Evolutionary conservation across 2,888 invertebrate species (phyloP).

Genomic region (Lithophane socia): DNA sequence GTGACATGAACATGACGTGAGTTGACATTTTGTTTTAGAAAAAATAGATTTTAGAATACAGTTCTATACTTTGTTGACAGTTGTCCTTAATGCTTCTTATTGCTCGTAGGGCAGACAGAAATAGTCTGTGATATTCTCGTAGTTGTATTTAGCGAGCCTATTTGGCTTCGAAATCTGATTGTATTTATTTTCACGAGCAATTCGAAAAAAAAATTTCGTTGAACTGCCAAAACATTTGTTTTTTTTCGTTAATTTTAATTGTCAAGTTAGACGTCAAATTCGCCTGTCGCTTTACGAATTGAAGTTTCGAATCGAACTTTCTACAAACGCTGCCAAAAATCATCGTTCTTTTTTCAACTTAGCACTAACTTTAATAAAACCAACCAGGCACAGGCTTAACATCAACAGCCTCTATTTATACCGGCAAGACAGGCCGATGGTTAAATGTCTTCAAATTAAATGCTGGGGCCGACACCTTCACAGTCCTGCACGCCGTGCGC

Average conservation of each 20-base stretch:
- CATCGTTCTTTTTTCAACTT: not conserved
- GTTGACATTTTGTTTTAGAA: slow-evolving; percentile 30
- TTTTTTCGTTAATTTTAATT: not conserved
- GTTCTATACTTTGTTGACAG: slow-evolving; percentile 29
- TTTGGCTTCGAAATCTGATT: not conserved
- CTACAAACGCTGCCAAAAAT: slow-evolving; percentile 14
- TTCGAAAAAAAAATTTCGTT: not conserved
- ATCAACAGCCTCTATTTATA: slow-evolving; percentile 64
- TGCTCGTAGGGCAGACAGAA: slow-evolving; percentile 38
- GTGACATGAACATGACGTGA: slow-evolving; percentile 41
- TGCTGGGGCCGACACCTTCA: slow-evolving; percentile 83
- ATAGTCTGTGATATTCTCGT: slow-evolving; percentile 40
- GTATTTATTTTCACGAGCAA: not conserved
- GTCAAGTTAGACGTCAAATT: not conserved
- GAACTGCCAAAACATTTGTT: not conserved
- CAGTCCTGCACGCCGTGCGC: slow-evolving; percentile 80
- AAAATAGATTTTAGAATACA: slow-evolving; percentile 30
- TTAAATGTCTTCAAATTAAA: slow-evolving; percentile 71
- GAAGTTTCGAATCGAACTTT: slow-evolving; percentile 1
- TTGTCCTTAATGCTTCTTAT: slow-evolving; percentile 31
- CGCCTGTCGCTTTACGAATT: not conserved
- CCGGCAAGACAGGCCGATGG: slow-evolving; percentile 60
- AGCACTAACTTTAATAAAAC: slow-evolving; percentile 28
- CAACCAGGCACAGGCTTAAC: slow-evolving; percentile 46
- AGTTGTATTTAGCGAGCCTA: slow-evolving; percentile 1